Percentiles rank a stretch among this genome's conserved stretches.
Evolutionary conservation across 2,888 invertebrate species (phyloP).

Genomic region (Rotaria sp.): DNA sequence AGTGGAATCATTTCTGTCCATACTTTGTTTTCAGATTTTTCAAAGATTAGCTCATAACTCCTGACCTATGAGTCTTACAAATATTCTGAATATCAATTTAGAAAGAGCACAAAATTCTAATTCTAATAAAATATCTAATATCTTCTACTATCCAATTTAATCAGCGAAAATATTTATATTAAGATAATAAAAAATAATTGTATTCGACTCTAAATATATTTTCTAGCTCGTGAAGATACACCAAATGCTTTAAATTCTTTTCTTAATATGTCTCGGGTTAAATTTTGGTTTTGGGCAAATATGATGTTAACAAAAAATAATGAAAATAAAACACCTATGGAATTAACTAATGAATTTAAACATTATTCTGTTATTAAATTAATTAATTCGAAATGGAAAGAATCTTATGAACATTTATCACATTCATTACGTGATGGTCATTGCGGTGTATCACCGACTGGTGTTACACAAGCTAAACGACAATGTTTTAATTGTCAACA

Average conservation of each 20-base stretch:
- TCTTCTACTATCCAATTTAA: no score
- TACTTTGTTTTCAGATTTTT: no score
- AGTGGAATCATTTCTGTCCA: no score
- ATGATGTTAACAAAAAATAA: slow-evolving; percentile 26
- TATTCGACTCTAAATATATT: background rate
- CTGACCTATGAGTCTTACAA: no score
- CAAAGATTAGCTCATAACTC: no score
- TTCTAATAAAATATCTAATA: no score
- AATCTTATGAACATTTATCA: slow-evolving; percentile 23
- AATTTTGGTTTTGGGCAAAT: slow-evolving; percentile 29
- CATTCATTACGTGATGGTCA: slow-evolving; percentile 27
- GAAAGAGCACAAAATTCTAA: no score
- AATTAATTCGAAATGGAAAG: slow-evolving; percentile 19
- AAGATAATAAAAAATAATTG: no score
- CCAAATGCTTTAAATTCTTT: background rate
- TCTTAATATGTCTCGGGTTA: slow-evolving; percentile 9
- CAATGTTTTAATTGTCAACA: slow-evolving; percentile 2
- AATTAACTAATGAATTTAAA: slow-evolving; percentile 24
- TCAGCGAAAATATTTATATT: no score
- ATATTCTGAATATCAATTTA: no score
- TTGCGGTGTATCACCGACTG: slow-evolving; percentile 27
- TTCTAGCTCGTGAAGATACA: slow-evolving; percentile 16
- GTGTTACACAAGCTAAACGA: slow-evolving; percentile 25
- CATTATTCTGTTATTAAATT: slow-evolving; percentile 10
- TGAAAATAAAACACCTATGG: slow-evolving; percentile 6